These are phyloP conservation scores for Picathartes gymnocephalus DNA, from an alignment of 2,113 vertebrate genomes.

Conservation along the genomic window DNA sequence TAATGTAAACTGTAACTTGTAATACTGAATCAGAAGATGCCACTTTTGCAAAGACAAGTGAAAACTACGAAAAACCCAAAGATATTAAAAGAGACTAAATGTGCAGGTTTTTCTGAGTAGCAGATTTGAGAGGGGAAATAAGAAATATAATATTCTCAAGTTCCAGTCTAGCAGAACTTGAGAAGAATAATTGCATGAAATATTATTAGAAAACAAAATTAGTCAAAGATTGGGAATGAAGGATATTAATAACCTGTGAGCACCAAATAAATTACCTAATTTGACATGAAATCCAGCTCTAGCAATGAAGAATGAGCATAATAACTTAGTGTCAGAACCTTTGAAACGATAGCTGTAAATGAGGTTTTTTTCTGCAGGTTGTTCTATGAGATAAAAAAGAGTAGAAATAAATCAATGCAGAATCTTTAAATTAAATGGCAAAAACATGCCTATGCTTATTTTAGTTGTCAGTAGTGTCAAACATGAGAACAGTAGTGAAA, in stretches of 20 bases:
- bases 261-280: not conserved
- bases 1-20: not conserved
- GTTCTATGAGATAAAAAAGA: not conserved
- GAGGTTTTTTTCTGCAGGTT: not conserved
- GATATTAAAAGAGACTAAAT: not conserved
- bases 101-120: not conserved
- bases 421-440: not conserved
- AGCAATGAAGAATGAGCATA: not conserved
- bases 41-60: not conserved
- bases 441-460: not conserved
- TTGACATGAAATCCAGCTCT: not conserved
- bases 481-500: not conserved
- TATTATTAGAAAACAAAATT: not conserved
- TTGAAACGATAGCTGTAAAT: not conserved
- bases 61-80: not conserved
- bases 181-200: not conserved
- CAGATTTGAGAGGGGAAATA: not conserved
- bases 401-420: slow-evolving; percentile 10
- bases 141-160: not conserved
- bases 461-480: not conserved
- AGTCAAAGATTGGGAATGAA: not conserved
- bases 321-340: not conserved
- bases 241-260: not conserved
- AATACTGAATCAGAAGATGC: not conserved
- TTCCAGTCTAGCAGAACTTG: not conserved